Conservation (phyloP, 2,797 vertebrate genomes). For the Linurgus olivaceus region DNA sequence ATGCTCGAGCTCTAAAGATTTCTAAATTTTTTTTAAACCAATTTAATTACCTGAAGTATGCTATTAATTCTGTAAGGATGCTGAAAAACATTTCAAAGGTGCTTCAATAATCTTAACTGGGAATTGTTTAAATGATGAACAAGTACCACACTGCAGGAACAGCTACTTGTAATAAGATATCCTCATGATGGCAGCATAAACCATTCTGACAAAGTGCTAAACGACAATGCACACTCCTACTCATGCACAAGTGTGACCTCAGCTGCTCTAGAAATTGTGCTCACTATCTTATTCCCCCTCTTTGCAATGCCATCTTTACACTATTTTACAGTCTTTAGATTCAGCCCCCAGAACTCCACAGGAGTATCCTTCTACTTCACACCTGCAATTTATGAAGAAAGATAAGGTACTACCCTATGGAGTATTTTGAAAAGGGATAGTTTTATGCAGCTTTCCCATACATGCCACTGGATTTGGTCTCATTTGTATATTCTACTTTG, state of each 20-base stretch:
- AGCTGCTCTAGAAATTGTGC: not conserved
- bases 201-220: not conserved
- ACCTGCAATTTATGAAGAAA: not conserved
- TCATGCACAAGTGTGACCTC: not conserved
- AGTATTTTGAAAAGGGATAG: not conserved
- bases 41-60: not conserved
- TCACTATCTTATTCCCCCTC: not conserved
- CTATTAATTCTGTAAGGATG: not conserved
- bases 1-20: not conserved
- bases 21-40: not conserved
- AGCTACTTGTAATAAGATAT: not conserved
- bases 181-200: slow-evolving; percentile 73
- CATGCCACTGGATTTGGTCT: not conserved
- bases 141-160: not conserved
- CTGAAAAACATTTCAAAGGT: not conserved
- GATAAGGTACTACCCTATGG: not conserved
- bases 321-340: not conserved
- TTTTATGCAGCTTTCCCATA: not conserved
- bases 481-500: not conserved
- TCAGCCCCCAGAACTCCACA: not conserved
- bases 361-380: not conserved
- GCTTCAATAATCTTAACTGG: not conserved
- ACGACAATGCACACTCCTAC: not conserved
- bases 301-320: not conserved
- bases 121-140: not conserved